Conservation (phyloP, 2,113 vertebrate species). For the Amphiprion ocellaris region DNA sequence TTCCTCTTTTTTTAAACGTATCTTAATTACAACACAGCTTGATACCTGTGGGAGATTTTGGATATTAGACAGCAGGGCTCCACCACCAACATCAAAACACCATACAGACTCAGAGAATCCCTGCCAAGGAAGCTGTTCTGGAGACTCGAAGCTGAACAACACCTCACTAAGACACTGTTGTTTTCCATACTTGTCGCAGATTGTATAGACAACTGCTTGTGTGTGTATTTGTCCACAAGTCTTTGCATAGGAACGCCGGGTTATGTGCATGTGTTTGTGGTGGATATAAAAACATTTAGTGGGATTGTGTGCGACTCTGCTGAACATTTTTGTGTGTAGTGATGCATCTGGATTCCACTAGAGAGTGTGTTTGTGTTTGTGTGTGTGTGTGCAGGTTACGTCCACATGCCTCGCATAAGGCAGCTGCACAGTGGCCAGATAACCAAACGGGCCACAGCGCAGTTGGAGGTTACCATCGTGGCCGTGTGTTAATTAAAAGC, state of each 20-base stretch:
- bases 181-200: not conserved
- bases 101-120: too few relatives aligned
- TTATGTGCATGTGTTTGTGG: not conserved
- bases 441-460: slow-evolving; percentile 54
- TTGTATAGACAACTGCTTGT: not conserved
- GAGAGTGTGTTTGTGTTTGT: not conserved
- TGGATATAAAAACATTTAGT: not conserved
- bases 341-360: slow-evolving; percentile 21
- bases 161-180: not conserved
- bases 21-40: too few relatives aligned
- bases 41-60: too few relatives aligned
- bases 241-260: not conserved
- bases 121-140: not conserved
- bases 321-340: not conserved
- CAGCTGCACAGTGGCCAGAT: slow-evolving; percentile 64
- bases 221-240: not conserved
- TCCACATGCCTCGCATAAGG: slow-evolving; percentile 9
- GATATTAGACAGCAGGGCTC: too few relatives aligned
- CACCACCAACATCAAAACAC: too few relatives aligned
- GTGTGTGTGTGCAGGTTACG: slow-evolving; percentile 18
- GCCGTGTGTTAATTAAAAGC: slow-evolving; percentile 78
- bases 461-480: slow-evolving; percentile 65
- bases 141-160: not conserved
- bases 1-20: too few relatives aligned
- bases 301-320: slow-evolving; percentile 1